Evolutionary conservation across 2,113 vertebrate species (phyloP), one percentile per base, ranked within the genome.

Genomic region (Rhizomys pruinosus): DNA sequence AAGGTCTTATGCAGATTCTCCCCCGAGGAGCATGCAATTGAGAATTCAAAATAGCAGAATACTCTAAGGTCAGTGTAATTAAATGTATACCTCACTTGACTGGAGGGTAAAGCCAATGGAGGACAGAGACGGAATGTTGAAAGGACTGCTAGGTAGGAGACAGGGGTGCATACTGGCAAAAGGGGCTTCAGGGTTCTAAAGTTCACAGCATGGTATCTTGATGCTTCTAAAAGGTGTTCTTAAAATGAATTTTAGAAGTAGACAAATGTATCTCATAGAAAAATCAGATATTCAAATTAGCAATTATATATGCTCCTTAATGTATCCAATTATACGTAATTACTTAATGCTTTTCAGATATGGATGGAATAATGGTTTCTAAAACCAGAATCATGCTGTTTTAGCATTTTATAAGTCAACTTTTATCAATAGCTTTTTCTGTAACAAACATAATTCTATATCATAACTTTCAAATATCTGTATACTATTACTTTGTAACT

Each of bases 201-300:
- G 29, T 23, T 84, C 52, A 59, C 32, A 72, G 15, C 17, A 22
- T 23, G 15, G 22, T 87, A 44, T 55, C 7, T 17, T 79, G 47
- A 37, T 78, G 27, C 64, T 84, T 87, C 10, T 88, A 68, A 59
- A 77, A 81, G 42, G 7, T 90, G 27, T 25, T 90, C 23, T 87
- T 87, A 52, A 68, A 66, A 91, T 68, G 61, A 44, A 59, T 23
- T 87, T 84, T 94, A 20, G 77, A 93, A 78, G 81, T 87, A 84
- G 64, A 73, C 64, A 85, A 59, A 73, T 90, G 91, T 17, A 22
- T 89, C 7, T 74, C 73, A 5, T 82, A 74, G 44, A 88, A 90
- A 92, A 66, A 66, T 44, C 37, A 27, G 22, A 92, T 61, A 73
- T 79, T 61, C 10, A 79, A 29, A 44, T 74, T 87, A 82, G 22